Base-by-base conservation (phyloP, 2,888 invertebrate genomes). In the Dasypogon diadema region DNA sequence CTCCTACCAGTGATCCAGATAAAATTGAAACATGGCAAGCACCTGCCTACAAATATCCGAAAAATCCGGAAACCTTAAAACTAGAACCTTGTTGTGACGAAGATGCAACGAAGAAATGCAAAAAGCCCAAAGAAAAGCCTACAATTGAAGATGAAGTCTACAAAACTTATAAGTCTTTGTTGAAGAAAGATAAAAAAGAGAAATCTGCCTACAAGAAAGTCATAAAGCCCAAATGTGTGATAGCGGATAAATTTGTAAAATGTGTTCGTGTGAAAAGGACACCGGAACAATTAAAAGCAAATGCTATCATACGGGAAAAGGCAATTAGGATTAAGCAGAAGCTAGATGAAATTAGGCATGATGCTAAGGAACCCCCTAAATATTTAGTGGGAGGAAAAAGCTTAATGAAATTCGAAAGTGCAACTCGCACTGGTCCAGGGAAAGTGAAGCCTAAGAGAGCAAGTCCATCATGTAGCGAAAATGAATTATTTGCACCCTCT, bases 1-100 rank as follows among this genome's bases (percentile, higher is more conserved):
- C 81, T 77, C 82, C 83, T 0, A 81, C 82, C 0, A 78, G 77
- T 12, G 83, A 85, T 80, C 84, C 84, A 0, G 82, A 83, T 75
- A 82, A 84, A 42, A 81, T 84, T 30, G 80, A 83, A 6, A 84
- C 84, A n/a, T 84, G 80, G 65, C 79, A 73, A 2, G 24, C 74
- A 0, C 74, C 79, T 10, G 46, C 1, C 0, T 82, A 84, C 42
- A 83, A 83, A 82, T 79, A 79, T 18, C 6, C 8, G 12, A 51
- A 34, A n/a, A 30, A 54, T 21, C 70, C 70, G n/a, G 12, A 51
- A 54, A 30, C 21, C n/a, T 18, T 70, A 4, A n/a, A 48, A 48
- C 16, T 46, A 5, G 46, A 65, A 2, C 22, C 22, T 16, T 65
- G 65, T 18, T 54, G 70, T 8, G 21, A 16, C 1, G 21, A 22